Evolutionary conservation across 2,888 invertebrate genomes (phyloP), one percentile per base, ranked within the genome.

Genomic region (Branchellion lobata): DNA sequence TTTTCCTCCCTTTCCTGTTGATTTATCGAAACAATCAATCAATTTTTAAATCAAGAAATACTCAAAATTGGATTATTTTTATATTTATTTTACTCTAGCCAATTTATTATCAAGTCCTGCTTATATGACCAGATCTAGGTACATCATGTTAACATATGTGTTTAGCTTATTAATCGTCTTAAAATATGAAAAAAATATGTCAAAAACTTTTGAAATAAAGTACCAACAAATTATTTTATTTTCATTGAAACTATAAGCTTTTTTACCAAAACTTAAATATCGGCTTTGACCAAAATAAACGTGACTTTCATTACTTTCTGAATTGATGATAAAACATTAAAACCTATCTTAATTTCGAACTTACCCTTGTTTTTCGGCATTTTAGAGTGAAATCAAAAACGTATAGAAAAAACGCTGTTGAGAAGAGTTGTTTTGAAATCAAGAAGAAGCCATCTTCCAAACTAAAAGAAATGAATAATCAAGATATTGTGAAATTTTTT

Each of bases 1-100:
- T 91, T 99, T 99, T 91, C 99, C 99, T 93, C 99, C 99, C 93
- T 99, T 99, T 92, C 99, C 98, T 82, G 33, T 31, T 57, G 53
- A 53, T 24, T 72, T 3, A n/a, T 24, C 8, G 21, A 24, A 14
- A 5, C 21, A 57, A 24, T 57, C 5, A 57, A 14, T 47, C 47
- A 47, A 47, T 47, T 47, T 47, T 18, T 14, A 47, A 14, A 47
- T 47, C 18, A 14, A 47, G 18, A 47, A 47, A 47, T 14, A 14
- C 11, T 47, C 18, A 8, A 47, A 14, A 18, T 14, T 47, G 8
- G 8, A 14, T 14, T 47, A 47, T 47, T 47, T 47, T 18, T 14
- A 47, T 47, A 14, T 47, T 14, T 47, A 47, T 47, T 18, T 18
- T 47, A 47, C 8, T 47, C 47, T 47, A 18, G 47, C 47, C 18